Evolutionary conservation across 2,797 vertebrate genomes (phyloP).

Genomic region (Petrocephalus sullivani): DNA sequence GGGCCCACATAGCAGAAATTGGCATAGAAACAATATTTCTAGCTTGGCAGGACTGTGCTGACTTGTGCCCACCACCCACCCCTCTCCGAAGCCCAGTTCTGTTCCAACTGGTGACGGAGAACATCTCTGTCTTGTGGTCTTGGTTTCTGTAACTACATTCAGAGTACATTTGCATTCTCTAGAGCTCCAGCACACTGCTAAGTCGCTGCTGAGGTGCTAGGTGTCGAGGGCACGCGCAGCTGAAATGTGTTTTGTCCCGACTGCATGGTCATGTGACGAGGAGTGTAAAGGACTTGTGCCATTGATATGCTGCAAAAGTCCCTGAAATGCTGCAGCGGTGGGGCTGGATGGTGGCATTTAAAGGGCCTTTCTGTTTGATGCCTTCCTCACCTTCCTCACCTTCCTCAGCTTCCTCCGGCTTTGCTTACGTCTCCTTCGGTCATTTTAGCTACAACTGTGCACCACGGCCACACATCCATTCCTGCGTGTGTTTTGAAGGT

Average conservation of each 20-base stretch:
- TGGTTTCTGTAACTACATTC: neutral
- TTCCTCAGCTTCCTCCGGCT: neutral
- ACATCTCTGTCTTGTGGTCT: neutral
- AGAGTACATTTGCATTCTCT: neutral
- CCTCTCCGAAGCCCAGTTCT: neutral
- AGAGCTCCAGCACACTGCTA: neutral
- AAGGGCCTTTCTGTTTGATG: neutral
- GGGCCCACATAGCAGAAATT: slow-evolving; percentile 8
- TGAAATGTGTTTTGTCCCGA: slow-evolving; percentile 1
- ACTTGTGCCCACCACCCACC: neutral
- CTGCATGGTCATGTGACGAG: slow-evolving; percentile 4
- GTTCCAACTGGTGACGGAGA: neutral
- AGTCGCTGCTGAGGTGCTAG: slow-evolving; percentile 1
- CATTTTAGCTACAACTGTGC: neutral
- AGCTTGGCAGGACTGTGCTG: neutral
- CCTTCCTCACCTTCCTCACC: neutral
- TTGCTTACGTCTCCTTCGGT: neutral
- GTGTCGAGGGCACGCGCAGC: neutral
- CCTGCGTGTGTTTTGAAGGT: neutral
- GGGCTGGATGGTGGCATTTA: neutral
- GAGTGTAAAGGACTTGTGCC: neutral
- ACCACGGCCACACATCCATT: neutral
- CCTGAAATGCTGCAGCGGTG: neutral
- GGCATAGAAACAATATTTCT: slow-evolving; percentile 1
- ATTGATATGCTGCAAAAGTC: neutral